Percentiles rank a stretch among this genome's conserved stretches.
These are phyloP conservation scores for Ornithoptera priamus DNA, from an alignment of 2,888 invertebrate species.

Conservation along the genomic window DNA sequence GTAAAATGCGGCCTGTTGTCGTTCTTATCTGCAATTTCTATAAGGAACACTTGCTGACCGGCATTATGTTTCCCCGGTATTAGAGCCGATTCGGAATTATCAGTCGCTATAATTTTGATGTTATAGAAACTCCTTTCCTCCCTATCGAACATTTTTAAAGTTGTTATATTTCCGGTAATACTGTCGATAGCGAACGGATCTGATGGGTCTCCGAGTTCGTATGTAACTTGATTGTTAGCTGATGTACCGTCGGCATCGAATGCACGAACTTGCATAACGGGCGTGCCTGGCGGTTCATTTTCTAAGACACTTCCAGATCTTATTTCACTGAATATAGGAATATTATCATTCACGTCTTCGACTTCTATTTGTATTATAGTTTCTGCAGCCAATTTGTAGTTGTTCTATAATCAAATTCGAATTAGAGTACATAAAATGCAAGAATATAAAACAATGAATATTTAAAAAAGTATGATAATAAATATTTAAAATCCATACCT, in stretches of 20 bases:
- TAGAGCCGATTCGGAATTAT: conserved; percentile 92
- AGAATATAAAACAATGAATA: not conserved
- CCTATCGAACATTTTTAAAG: conserved; percentile 89
- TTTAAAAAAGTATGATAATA: not conserved
- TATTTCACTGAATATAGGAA: conserved; percentile 91
- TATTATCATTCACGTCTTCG: conserved; percentile 94
- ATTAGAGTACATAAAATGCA: not conserved
- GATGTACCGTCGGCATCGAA: conserved; percentile 92
- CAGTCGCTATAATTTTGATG: conserved; percentile 93
- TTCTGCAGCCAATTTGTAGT: conserved; percentile 88
- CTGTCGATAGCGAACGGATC: conserved; percentile 91
- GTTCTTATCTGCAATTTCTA: conserved; percentile 96
- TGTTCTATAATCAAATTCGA: conserved; percentile 79
- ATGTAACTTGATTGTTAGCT: conserved; percentile 90
- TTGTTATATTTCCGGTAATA: conserved; percentile 93
- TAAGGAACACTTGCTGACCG: conserved; percentile 90
- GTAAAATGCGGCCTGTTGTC: conserved; percentile 96
- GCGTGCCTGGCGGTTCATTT: conserved; percentile 90
- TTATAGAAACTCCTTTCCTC: conserved; percentile 92
- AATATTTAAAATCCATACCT: conserved; percentile 56
- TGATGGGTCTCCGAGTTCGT: conserved; percentile 84
- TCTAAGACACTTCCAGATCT: conserved; percentile 90
- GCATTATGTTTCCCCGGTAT: conserved; percentile 84
- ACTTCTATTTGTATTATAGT: conserved; percentile 89
- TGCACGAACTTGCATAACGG: conserved; percentile 92